These are phyloP conservation scores for Myzus persicae DNA, from an alignment of 1,140 invertebrate species.

Conservation along the genomic window DNA sequence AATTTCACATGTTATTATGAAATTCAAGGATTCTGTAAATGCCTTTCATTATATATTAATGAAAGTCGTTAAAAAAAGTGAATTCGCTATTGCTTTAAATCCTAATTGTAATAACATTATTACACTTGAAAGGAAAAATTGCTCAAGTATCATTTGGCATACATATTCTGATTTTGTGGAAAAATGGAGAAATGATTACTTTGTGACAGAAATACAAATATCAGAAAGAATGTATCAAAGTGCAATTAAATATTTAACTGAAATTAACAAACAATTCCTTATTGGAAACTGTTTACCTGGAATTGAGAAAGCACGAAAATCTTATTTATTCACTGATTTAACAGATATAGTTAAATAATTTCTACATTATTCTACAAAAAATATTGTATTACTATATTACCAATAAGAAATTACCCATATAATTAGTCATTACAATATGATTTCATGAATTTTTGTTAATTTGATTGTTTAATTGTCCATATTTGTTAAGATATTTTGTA, in stretches of 20 bases:
- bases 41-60: slow-evolving; percentile 31
- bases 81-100: slow-evolving; percentile 44
- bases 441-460: neutral
- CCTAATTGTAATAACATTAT: neutral
- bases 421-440: neutral
- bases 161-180: slow-evolving; percentile 39
- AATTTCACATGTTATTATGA: slow-evolving; percentile 51
- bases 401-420: too few relatives aligned
- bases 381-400: neutral
- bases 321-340: slow-evolving; percentile 34
- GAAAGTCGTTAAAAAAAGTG: slow-evolving; percentile 49
- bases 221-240: slow-evolving; percentile 51
- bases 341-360: neutral
- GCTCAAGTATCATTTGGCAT: slow-evolving; percentile 55
- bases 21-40: slow-evolving; percentile 38
- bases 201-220: slow-evolving; percentile 49
- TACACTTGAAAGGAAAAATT: slow-evolving; percentile 21
- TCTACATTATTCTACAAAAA: neutral
- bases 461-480: too few relatives aligned
- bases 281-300: neutral
- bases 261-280: slow-evolving; percentile 29
- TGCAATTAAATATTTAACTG: slow-evolving; percentile 34
- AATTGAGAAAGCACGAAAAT: slow-evolving; percentile 32
- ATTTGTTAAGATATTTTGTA: neutral
- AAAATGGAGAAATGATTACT: slow-evolving; percentile 37